Conservation (phyloP, 2,797 vertebrate genomes). For the Melanogrammus aeglefinus region DNA sequence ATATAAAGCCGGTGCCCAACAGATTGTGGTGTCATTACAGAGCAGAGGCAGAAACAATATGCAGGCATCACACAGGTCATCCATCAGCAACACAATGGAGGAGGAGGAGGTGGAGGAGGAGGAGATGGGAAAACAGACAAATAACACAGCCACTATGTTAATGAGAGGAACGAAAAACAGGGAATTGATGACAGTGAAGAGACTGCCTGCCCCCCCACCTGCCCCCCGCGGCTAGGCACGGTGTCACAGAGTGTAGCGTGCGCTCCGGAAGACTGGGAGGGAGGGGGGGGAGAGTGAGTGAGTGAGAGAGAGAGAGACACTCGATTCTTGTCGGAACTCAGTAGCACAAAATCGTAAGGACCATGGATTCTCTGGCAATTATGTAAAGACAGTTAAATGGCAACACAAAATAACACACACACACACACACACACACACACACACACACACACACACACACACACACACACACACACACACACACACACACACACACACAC, state of each 20-base stretch:
- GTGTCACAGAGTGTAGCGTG: not conserved
- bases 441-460: not conserved
- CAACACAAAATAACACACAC: not conserved
- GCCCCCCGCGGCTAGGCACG: not conserved
- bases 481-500: not conserved
- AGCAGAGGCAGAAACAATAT: not conserved
- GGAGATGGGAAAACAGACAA: not conserved
- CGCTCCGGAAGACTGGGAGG: not conserved
- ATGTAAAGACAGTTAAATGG: too few species aligned
- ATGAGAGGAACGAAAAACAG: conserved; percentile 22
- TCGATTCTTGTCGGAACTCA: too few species aligned
- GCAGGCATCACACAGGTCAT: not conserved
- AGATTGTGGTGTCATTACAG: not conserved
- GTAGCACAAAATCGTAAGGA: too few species aligned
- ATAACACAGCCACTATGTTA: conserved; percentile 1
- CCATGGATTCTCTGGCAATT: too few species aligned
- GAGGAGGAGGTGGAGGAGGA: conserved; percentile 14
- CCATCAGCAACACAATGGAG: not conserved
- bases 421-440: not conserved
- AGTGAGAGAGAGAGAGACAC: too few species aligned
- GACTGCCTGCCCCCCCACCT: too few species aligned
- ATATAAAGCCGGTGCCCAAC: not conserved
- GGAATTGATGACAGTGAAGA: conserved; percentile 21
- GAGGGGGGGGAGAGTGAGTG: not conserved
- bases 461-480: not conserved